phyloP scores from a whole-genome alignment of 2,888 invertebrate genomes.

The Sminthurinus aureus region DNA sequence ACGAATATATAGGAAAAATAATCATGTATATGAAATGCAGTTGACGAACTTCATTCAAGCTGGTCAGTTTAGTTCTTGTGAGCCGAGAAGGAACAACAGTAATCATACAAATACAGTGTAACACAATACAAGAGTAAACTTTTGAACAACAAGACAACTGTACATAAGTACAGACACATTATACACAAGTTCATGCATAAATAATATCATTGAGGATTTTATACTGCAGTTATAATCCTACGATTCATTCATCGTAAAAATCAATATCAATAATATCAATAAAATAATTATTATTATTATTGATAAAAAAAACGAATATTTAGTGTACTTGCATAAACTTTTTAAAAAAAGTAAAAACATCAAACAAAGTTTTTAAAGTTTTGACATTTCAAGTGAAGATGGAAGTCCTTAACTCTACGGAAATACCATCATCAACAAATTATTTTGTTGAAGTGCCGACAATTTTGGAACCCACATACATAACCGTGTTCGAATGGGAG shows the following conservation, averaged over 20 bases:
- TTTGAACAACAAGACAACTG: neutral
- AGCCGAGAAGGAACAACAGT: neutral
- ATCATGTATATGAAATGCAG: constrained; percentile 3
- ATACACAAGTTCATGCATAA: too few species aligned
- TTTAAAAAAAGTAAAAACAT: too few species aligned
- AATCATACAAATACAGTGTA: too few species aligned
- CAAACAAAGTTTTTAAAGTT: too few species aligned
- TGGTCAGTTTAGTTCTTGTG: constrained; percentile 18
- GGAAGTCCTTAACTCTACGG: too few species aligned
- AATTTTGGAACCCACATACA: constrained; percentile 38
- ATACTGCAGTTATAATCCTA: too few species aligned
- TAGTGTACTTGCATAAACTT: too few species aligned
- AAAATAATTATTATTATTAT: too few species aligned
- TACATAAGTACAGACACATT: neutral
- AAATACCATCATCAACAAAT: neutral
- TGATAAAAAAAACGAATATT: too few species aligned
- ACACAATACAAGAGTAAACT: too few species aligned
- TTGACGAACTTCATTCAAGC: constrained; percentile 4
- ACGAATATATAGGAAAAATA: neutral
- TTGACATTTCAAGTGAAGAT: neutral
- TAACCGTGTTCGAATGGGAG: constrained; percentile 55
- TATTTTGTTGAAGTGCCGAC: constrained; percentile 16
- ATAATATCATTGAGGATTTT: neutral
- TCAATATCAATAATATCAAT: too few species aligned
- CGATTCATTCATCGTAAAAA: too few species aligned